phyloP scores from a whole-genome alignment of 2,797 vertebrate species.

The Sciurus vulgaris region DNA sequence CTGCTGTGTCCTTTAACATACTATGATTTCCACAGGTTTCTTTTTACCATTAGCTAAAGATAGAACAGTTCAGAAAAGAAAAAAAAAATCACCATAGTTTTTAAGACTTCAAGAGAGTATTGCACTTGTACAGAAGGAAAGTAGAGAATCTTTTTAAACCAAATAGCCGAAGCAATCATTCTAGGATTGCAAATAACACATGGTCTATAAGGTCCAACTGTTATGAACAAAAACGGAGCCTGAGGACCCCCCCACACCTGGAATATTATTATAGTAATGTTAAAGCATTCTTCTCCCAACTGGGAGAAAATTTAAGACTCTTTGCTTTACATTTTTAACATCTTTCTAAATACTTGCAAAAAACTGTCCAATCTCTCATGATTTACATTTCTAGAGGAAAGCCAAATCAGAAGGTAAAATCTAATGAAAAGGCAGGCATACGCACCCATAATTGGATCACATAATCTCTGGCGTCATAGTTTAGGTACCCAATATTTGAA shows the following conservation, averaged over 20 bases:
- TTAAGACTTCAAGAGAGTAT: slow-evolving; percentile 87
- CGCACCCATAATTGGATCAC: slow-evolving; percentile 86
- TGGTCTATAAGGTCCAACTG: slow-evolving; percentile 84
- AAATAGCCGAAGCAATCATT: slow-evolving; percentile 75
- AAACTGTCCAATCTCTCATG: slow-evolving; percentile 87
- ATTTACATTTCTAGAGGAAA: slow-evolving; percentile 86
- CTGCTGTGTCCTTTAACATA: slow-evolving; percentile 77
- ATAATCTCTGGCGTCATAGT: slow-evolving; percentile 81
- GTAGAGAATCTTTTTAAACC: slow-evolving; percentile 72
- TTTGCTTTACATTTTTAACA: slow-evolving; percentile 87
- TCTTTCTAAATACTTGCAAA: slow-evolving; percentile 87
- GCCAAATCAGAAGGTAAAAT: slow-evolving; percentile 87
- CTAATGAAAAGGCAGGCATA: slow-evolving; percentile 87
- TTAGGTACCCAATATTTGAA: slow-evolving; percentile 86
- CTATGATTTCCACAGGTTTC: slow-evolving; percentile 72
- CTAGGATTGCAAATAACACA: slow-evolving; percentile 78
- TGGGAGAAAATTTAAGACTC: slow-evolving; percentile 86
- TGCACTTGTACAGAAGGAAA: slow-evolving; percentile 89
- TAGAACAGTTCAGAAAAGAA: slow-evolving; percentile 62
- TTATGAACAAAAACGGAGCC: slow-evolving; percentile 81
- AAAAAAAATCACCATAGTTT: slow-evolving; percentile 74
- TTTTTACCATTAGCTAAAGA: slow-evolving; percentile 75
- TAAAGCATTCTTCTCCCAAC: slow-evolving; percentile 88
- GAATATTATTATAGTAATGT: slow-evolving; percentile 86
- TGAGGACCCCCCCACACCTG: slow-evolving; percentile 84